Percentiles rank a stretch among this genome's conserved stretches.
Evolutionary conservation across 2,888 invertebrate genomes (phyloP).

Genomic region (Dasypolia templi): DNA sequence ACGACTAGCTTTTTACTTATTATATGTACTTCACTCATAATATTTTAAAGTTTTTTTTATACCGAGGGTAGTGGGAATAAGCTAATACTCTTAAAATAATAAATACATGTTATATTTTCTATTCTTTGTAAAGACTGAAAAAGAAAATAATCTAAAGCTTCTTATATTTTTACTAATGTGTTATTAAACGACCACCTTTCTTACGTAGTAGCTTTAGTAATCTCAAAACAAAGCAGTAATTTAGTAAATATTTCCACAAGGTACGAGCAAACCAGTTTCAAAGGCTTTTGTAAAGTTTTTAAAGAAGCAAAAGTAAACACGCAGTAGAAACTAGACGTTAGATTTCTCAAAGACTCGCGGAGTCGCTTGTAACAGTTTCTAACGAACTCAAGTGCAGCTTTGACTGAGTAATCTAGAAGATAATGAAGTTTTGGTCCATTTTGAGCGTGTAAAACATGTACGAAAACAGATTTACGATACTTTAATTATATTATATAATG

Average conservation of each 20-base stretch:
- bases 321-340: neutral
- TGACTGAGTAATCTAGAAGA: neutral
- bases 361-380: neutral
- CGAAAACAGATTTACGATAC: no score
- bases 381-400: conserved; percentile 1
- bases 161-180: neutral
- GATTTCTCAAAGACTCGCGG: conserved; percentile 1
- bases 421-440: neutral
- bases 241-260: neutral
- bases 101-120: neutral
- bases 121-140: neutral
- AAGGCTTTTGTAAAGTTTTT: conserved; percentile 16
- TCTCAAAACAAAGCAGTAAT: conserved; percentile 12
- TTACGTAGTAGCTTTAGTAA: neutral
- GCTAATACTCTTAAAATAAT: neutral
- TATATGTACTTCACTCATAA: no score
- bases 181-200: neutral
- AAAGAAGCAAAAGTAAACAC: conserved; percentile 11
- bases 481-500: no score
- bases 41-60: no score
- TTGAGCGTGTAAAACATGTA: no score
- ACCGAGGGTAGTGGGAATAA: no score
- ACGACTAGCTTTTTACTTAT: no score
- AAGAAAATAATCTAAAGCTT: neutral
- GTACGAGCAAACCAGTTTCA: neutral